These are phyloP conservation scores for Hippoglossus hippoglossus DNA, from an alignment of 2,797 vertebrate species.

Conservation along the genomic window DNA sequence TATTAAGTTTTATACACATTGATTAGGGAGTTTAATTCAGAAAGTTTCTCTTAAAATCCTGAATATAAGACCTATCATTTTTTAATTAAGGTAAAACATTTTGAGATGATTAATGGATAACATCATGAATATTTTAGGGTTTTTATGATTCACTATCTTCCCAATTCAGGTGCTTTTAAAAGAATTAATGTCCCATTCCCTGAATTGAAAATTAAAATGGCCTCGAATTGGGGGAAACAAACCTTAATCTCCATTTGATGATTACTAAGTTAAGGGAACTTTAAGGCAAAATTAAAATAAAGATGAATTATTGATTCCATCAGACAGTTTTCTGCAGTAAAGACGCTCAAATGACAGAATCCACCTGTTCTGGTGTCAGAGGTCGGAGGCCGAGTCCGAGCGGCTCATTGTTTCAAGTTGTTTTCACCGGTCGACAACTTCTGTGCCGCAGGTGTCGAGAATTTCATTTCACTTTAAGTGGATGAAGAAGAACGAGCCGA, in stretches of 20 bases:
- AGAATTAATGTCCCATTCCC: no score
- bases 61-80: not conserved
- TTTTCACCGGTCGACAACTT: slow-evolving; percentile 30
- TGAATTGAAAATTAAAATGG: no score
- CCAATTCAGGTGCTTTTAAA: no score
- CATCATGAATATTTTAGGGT: no score
- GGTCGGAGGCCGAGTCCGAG: no score
- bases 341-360: not conserved
- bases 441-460: slow-evolving; percentile 30
- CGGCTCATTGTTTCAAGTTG: slow-evolving; percentile 33
- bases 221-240: no score
- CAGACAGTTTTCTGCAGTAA: not conserved
- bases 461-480: slow-evolving; percentile 35
- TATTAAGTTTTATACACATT: not conserved
- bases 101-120: not conserved
- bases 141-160: not conserved
- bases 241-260: no score
- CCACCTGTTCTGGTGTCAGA: not conserved
- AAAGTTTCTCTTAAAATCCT: not conserved
- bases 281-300: not conserved
- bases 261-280: no score
- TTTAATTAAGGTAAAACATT: not conserved
- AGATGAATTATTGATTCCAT: no score
- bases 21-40: not conserved
- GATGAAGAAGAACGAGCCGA: slow-evolving; percentile 36